phyloP scores from a whole-genome alignment of 2,113 vertebrate genomes.

The Leuciscus idus region DNA sequence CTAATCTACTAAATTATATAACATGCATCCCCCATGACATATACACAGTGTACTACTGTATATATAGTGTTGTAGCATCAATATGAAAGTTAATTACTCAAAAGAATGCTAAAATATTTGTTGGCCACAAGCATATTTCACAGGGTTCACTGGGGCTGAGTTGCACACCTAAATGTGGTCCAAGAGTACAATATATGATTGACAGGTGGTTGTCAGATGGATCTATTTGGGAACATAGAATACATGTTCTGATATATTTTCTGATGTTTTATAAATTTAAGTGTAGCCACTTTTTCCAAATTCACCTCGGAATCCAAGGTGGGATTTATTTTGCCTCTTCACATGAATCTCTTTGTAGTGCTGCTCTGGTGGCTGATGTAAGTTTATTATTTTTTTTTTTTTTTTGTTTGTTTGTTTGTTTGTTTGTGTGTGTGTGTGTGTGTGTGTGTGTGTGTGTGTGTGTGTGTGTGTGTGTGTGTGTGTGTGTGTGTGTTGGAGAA shows the following conservation, averaged over 20 bases:
- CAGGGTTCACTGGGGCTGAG: not conserved
- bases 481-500: not conserved
- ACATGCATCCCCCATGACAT: not conserved
- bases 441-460: not conserved
- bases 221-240: not conserved
- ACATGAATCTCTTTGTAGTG: not conserved
- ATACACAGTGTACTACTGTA: not conserved
- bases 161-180: not conserved
- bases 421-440: not conserved
- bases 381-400: too few species aligned
- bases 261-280: constrained; percentile 23
- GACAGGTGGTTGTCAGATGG: not conserved
- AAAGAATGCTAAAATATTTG: not conserved
- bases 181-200: not conserved
- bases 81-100: not conserved
- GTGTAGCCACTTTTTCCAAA: not conserved
- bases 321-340: not conserved
- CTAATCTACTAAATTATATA: not conserved
- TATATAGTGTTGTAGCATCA: not conserved
- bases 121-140: not conserved
- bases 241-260: not conserved
- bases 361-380: not conserved
- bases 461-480: not conserved
- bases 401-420: too few species aligned
- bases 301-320: not conserved